Evolutionary conservation across 2,888 invertebrate species (phyloP), one percentile per base, ranked within the genome.

Genomic region (Rhogogaster chlorosoma): DNA sequence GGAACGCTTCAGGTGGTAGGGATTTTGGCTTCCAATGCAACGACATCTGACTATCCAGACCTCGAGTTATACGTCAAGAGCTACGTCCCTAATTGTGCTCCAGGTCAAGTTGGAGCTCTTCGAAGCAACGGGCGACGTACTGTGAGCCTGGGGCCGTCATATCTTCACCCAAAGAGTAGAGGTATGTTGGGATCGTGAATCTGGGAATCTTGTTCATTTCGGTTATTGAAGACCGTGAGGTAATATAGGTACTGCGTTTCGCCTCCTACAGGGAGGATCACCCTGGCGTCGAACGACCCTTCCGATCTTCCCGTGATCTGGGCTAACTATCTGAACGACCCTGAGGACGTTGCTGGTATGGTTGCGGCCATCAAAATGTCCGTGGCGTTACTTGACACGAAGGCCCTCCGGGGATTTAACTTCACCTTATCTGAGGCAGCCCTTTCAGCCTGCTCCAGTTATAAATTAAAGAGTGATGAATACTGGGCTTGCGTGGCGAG

Each of bases 401-500:
- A 94, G n/a, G 94, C 94, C 15, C 86, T 92, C 88, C 67, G 38
- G 45, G 85, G 86, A 5, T 85, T 86, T n/a, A 86, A 87, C 22
- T 67, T 92, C 15, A 88, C 64, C 3, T 38, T 88, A 0, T 70
- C 85, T 5, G 77, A 42, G 6, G 1, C n/a, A 1, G 83, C 84
- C 0, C 4, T 89, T 0, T 12, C 86, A 0, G 78, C 86, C 7
- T 93, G 92, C 73, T 86, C 88, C 10, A 22, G 84, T 3, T 77
- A 87, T 71, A 73, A 86, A 82, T 88, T 84, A 7, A 83, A 85
- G 15, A 94, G 94, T 0, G 97, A 97, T 88, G 95, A 95, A 26
- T 97, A 95, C 93, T 97, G 97, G 95, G 95, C 94, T 84, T 98
- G 98, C 90, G 95, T 96, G 0, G 95, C n/a, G n/a, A n/a, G n/a